Percentiles rank a stretch among this genome's conserved stretches.
Evolutionary conservation across 2,113 vertebrate species (phyloP).

Genomic region (Ia io): DNA sequence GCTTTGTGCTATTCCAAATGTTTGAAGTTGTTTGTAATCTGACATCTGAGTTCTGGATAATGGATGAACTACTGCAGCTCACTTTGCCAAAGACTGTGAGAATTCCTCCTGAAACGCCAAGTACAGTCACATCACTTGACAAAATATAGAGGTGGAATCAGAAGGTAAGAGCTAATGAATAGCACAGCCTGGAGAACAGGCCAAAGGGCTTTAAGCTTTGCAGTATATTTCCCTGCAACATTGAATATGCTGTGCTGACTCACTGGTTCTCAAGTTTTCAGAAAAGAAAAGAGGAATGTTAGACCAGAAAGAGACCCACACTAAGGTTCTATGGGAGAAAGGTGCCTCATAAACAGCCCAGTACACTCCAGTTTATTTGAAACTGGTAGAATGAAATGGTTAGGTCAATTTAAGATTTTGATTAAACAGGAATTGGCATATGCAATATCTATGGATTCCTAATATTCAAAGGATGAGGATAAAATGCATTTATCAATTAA

Average conservation of each 20-base stretch:
- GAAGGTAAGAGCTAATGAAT: not conserved
- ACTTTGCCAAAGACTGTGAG: not conserved
- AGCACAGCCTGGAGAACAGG: not conserved
- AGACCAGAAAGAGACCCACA: not conserved
- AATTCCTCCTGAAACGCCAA: not conserved
- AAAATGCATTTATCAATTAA: not conserved
- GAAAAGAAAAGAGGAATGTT: constrained; percentile 8
- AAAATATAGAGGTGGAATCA: not conserved
- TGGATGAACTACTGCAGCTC: not conserved
- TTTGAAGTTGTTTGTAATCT: not conserved
- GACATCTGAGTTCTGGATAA: constrained; percentile 3
- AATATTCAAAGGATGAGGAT: constrained; percentile 12
- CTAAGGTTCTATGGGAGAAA: not conserved
- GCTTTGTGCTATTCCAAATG: not conserved
- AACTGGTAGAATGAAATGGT: constrained; percentile 8
- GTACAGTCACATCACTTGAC: not conserved
- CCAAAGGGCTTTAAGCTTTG: not conserved
- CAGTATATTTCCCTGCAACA: not conserved
- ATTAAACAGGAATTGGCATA: not conserved
- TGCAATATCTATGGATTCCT: not conserved
- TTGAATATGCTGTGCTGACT: not conserved
- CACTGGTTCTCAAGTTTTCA: not conserved
- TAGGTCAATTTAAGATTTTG: not conserved
- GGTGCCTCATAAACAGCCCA: not conserved
- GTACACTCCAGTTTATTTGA: not conserved